Base-by-base conservation (phyloP, 2,113 vertebrate genomes). In the Tychaedon coryphoeus region DNA sequence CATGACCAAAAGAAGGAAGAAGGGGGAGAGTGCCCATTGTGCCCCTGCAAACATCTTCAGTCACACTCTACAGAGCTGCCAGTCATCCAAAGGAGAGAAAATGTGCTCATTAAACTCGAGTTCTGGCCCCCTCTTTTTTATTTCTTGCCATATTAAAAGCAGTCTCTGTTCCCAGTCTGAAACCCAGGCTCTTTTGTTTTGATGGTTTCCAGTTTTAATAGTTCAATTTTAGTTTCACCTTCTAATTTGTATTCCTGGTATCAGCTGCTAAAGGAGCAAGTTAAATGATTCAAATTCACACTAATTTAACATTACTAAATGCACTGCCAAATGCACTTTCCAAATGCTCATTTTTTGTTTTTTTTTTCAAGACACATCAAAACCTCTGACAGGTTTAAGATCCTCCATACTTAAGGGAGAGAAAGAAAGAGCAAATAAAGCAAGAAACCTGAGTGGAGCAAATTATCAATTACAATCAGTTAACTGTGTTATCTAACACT, bases 231-330 rank as follows among this genome's bases (percentile, higher is more conserved):
- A 95, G 78, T 95, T 96, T 92, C 73, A 92, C 91, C 84, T 94
- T 96, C 92, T 97, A 90, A 96, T 97, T 97, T 54, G n/a, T 90
- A 77, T 97, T 96, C 93, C 78, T 81, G 17, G 43, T 88, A 95
- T 97, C 92, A 97, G 93, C 95, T 97, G 81, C 89, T 95, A 82
- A 78, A 87, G 96, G 95, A 97, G 62, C 92, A 96, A 97, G 96
- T 97, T 96, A 97, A 96, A 90, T 97, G 25, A 95, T 97, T 97
- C 96, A 91, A 97, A 95, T 97, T 97, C 95, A 96, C 8, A 72
- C 69, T 82, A 88, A 92, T 92, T 93, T 96, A 80, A 92, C 43
- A 74, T 94, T 94, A 90, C 94, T 97, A 98, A 97, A 95, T 97
- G 72, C 80, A 54, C 91, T 97, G 91, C 78, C 96, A 97, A 78